phyloP scores from a whole-genome alignment of 2,888 invertebrate species.

The Fragum whitleyi region DNA sequence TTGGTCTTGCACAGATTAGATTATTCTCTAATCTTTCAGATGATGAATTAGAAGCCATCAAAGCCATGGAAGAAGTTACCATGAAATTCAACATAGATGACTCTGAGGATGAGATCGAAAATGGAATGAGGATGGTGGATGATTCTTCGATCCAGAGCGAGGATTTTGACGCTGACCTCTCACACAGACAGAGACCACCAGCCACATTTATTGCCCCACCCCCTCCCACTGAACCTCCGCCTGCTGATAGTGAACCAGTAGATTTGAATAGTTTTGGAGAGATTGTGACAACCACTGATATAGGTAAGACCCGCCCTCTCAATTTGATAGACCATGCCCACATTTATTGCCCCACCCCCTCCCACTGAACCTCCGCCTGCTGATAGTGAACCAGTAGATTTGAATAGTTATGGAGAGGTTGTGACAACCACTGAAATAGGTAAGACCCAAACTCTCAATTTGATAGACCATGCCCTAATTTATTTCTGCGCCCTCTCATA shows the following conservation, averaged over 20 bases:
- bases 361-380: conserved; percentile 83
- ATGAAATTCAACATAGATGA: conserved; percentile 71
- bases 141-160: conserved; percentile 74
- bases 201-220: conserved; percentile 78
- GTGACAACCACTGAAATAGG: conserved; percentile 70
- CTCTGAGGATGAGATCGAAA: conserved; percentile 58
- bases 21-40: conserved; percentile 55
- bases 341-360: conserved; percentile 79
- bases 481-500: too few relatives aligned
- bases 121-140: conserved; percentile 72
- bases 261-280: conserved; percentile 50
- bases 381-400: conserved; percentile 63
- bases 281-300: conserved; percentile 68
- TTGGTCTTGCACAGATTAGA: too few relatives aligned
- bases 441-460: too few relatives aligned
- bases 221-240: conserved; percentile 83
- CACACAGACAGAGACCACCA: conserved; percentile 70
- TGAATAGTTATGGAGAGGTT: conserved; percentile 48
- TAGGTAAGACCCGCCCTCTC: conserved; percentile 49
- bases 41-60: conserved; percentile 68
- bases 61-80: conserved; percentile 69
- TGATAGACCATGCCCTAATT: too few relatives aligned
- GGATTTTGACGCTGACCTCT: conserved; percentile 67
- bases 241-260: conserved; percentile 67
- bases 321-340: too few relatives aligned